Percentiles rank a stretch among this genome's conserved stretches.
Evolutionary conservation across 1,140 invertebrate genomes (phyloP).

Genomic region (Pollicipes pollicipes): DNA sequence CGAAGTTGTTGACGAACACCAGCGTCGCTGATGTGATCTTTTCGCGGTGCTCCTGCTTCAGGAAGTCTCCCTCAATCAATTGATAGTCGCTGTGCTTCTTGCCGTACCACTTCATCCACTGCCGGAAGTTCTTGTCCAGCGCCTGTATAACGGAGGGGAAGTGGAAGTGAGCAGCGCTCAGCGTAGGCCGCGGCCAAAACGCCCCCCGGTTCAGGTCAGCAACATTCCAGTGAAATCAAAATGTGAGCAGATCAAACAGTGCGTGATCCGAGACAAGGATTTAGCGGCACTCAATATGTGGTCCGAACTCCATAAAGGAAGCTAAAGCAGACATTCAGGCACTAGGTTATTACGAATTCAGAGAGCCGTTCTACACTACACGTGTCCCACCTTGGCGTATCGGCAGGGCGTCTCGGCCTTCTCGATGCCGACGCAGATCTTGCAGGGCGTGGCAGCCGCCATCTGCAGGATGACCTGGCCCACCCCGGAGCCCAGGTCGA

Average conservation of each 20-base stretch:
- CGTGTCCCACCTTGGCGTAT: constrained; percentile 70
- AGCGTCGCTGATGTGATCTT: constrained; percentile 80
- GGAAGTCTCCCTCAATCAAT: constrained; percentile 64
- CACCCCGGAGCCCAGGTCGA: constrained; percentile 92
- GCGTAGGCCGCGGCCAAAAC: too few relatives aligned
- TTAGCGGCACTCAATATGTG: too few relatives aligned
- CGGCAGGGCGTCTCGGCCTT: constrained; percentile 85
- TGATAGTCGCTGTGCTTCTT: constrained; percentile 80
- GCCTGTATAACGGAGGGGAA: too few relatives aligned
- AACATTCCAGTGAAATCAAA: too few relatives aligned
- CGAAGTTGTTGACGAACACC: constrained; percentile 98
- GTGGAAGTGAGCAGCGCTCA: too few relatives aligned
- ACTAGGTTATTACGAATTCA: too few relatives aligned
- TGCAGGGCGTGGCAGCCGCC: constrained; percentile 78
- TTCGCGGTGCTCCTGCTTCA: constrained; percentile 73
- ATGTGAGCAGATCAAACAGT: too few relatives aligned
- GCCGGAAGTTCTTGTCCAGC: constrained; percentile 75
- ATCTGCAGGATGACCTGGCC: constrained; percentile 96
- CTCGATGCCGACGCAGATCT: constrained; percentile 85
- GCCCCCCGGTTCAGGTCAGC: too few relatives aligned
- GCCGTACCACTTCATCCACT: constrained; percentile 94
- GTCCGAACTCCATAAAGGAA: too few relatives aligned
- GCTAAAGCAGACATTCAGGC: too few relatives aligned
- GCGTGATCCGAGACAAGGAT: too few relatives aligned
- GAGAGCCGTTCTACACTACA: too few relatives aligned